These are phyloP conservation scores for Nesidiocoris tenuis DNA, from an alignment of 2,888 invertebrate species.

Conservation along the genomic window DNA sequence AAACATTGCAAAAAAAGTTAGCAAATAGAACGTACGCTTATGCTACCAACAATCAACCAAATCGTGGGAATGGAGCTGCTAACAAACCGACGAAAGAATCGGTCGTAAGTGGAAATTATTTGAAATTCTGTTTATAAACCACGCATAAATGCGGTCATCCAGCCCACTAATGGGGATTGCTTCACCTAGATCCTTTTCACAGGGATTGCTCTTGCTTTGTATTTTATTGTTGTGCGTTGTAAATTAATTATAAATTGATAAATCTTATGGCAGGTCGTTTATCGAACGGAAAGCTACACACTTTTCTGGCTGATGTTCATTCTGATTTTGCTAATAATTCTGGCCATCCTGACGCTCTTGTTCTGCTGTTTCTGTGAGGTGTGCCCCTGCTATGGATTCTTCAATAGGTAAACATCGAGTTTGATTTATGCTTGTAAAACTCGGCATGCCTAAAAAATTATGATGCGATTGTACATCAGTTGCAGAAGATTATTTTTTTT, in stretches of 20 bases:
- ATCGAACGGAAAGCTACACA: conserved; percentile 70
- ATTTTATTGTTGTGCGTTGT: no score
- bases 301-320: conserved; percentile 76
- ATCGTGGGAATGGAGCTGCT: background rate
- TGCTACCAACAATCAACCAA: background rate
- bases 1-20: conserved; percentile 67
- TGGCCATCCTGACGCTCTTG: conserved; percentile 70
- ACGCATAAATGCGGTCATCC: no score
- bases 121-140: no score
- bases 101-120: no score
- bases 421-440: no score
- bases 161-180: no score
- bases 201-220: no score
- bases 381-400: conserved; percentile 70
- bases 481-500: no score
- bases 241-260: no score
- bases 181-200: no score
- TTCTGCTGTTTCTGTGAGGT: conserved; percentile 82
- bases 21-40: conserved; percentile 8
- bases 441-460: no score
- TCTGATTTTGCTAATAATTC: conserved; percentile 70
- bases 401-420: conserved; percentile 47
- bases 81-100: background rate
- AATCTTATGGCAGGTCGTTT: conserved; percentile 64
- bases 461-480: no score